phyloP scores from a whole-genome alignment of 2,888 invertebrate species.

The Drymonia ruficornis region DNA sequence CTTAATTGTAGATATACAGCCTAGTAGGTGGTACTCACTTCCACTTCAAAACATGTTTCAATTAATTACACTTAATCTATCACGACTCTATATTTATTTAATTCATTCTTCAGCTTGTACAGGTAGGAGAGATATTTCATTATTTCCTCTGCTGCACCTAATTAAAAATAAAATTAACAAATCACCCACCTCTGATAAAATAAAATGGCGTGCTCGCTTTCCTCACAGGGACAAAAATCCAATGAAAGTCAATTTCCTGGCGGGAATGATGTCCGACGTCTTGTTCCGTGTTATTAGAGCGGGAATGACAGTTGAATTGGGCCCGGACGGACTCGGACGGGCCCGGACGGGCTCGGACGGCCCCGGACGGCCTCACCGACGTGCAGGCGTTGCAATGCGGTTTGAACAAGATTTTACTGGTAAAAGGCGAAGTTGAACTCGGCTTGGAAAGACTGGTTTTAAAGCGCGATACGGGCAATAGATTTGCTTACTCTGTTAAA shows the following conservation, averaged over 20 bases:
- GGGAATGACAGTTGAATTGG: constrained; percentile 44
- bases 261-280: constrained; percentile 50
- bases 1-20: no score
- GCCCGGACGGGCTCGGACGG: constrained; percentile 18
- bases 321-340: constrained; percentile 15
- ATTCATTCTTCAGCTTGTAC: no score
- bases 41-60: no score
- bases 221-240: constrained; percentile 41
- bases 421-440: constrained; percentile 7
- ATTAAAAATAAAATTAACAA: background rate
- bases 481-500: no score
- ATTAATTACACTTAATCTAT: no score
- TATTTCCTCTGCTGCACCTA: no score
- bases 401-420: constrained; percentile 12
- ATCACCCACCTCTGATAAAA: constrained; percentile 27
- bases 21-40: no score
- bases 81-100: no score
- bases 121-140: no score
- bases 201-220: constrained; percentile 15
- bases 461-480: no score
- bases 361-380: constrained; percentile 10
- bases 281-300: constrained; percentile 46
- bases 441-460: no score
- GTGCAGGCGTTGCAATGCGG: constrained; percentile 14
- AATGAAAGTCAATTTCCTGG: constrained; percentile 59